Percentiles rank a stretch among this genome's conserved stretches.
Evolutionary conservation across 2,797 vertebrate species (phyloP).

Genomic region (Chaenodraco wilsoni): DNA sequence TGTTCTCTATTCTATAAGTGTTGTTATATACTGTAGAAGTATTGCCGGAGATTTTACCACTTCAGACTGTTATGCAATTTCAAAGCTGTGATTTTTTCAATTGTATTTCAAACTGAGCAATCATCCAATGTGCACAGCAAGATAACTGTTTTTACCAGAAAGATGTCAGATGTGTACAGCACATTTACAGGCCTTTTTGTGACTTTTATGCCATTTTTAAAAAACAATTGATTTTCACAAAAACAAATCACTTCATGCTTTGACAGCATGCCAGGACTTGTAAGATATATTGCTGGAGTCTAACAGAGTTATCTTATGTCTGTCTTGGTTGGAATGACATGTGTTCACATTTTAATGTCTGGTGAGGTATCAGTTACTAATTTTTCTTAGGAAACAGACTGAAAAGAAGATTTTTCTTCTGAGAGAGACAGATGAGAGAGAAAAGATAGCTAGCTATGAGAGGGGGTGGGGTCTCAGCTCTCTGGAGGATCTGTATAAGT

Average conservation of each 20-base stretch:
- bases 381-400: background rate
- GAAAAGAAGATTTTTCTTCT: background rate
- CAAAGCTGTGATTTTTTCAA: background rate
- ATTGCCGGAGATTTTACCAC: too few species aligned
- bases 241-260: background rate
- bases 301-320: background rate
- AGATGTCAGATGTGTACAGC: background rate
- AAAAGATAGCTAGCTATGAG: background rate
- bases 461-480: background rate
- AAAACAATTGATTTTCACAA: background rate
- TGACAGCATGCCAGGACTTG: background rate
- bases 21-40: too few species aligned
- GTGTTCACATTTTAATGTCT: background rate
- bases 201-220: background rate
- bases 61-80: too few species aligned
- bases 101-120: background rate
- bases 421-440: background rate
- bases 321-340: background rate
- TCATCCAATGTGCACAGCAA: background rate
- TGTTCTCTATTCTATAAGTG: too few species aligned
- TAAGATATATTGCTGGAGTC: background rate
- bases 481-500: constrained; percentile 23
- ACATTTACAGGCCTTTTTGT: too few species aligned
- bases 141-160: too few species aligned
- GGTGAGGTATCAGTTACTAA: background rate